A percentile compares a stretch with the other conserved stretches of the same genome.
phyloP scores from a whole-genome alignment of 2,888 invertebrate species.

The Notodonta dromedarius region DNA sequence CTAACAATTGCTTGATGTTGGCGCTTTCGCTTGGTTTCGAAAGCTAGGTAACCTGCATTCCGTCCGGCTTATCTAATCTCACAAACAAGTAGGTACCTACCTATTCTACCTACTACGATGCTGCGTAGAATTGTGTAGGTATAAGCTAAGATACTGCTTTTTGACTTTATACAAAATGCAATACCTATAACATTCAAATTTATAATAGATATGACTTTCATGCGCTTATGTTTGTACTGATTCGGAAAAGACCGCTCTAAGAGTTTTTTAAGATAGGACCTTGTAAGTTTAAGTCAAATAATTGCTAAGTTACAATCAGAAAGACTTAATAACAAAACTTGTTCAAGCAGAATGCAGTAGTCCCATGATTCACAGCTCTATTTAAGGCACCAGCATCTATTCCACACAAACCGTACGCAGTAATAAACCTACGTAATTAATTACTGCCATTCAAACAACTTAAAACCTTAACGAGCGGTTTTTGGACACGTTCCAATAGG shows the following conservation, averaged over 20 bases:
- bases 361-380: conserved; percentile 4
- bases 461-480: conserved; percentile 6
- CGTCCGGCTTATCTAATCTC: conserved; percentile 1
- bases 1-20: not conserved
- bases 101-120: not conserved
- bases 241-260: no score
- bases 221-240: no score
- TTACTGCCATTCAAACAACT: conserved; percentile 7
- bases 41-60: not conserved
- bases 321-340: not conserved
- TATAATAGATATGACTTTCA: no score
- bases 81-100: not conserved
- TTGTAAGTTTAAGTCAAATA: no score
- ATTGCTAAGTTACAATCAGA: not conserved
- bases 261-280: no score
- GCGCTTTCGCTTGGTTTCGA: not conserved
- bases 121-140: not conserved
- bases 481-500: conserved; percentile 8
- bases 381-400: conserved; percentile 3
- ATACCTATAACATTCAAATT: no score
- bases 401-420: conserved; percentile 3
- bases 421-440: conserved; percentile 8
- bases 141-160: not conserved
- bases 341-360: not conserved
- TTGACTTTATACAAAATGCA: no score